Conservation (phyloP, 2,797 vertebrate genomes). For the Pipistrellus pygmaeus region DNA sequence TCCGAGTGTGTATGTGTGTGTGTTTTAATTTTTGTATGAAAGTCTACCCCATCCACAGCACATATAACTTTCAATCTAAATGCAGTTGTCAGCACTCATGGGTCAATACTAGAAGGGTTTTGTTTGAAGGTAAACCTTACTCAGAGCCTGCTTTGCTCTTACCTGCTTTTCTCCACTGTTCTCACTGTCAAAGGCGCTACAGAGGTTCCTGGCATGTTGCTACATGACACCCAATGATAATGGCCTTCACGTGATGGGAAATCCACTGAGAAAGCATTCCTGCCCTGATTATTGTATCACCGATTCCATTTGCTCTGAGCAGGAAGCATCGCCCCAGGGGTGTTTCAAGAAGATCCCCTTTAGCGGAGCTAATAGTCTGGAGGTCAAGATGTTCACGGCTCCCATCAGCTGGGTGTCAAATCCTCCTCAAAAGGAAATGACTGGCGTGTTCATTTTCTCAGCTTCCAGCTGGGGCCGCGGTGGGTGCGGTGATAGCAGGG, state of each 20-base stretch:
- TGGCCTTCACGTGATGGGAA: conserved; percentile 87
- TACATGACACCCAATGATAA: conserved; percentile 88
- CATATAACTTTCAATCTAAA: conserved; percentile 68
- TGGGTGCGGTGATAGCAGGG: conserved; percentile 82
- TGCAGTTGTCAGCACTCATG: conserved; percentile 57
- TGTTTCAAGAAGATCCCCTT: conserved; percentile 85
- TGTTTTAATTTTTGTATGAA: neutral
- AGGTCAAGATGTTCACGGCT: conserved; percentile 85
- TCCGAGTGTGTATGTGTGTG: neutral
- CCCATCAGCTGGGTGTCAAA: conserved; percentile 88
- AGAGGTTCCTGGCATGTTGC: conserved; percentile 79
- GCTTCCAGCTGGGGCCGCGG: conserved; percentile 80
- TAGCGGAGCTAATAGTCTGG: conserved; percentile 83
- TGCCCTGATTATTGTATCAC: conserved; percentile 86
- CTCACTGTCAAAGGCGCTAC: conserved; percentile 79
- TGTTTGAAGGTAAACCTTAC: conserved; percentile 79
- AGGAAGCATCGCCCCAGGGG: conserved; percentile 87
- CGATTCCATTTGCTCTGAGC: conserved; percentile 87
- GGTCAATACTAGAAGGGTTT: conserved; percentile 80
- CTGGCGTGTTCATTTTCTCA: conserved; percentile 80
- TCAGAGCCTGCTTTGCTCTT: conserved; percentile 65
- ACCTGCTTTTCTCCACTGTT: conserved; percentile 70
- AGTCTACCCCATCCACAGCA: neutral
- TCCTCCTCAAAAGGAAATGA: conserved; percentile 87
- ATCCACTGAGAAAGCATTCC: conserved; percentile 90